These are phyloP conservation scores for Andricus grossulariae DNA, from an alignment of 1,140 invertebrate genomes.

Conservation along the genomic window DNA sequence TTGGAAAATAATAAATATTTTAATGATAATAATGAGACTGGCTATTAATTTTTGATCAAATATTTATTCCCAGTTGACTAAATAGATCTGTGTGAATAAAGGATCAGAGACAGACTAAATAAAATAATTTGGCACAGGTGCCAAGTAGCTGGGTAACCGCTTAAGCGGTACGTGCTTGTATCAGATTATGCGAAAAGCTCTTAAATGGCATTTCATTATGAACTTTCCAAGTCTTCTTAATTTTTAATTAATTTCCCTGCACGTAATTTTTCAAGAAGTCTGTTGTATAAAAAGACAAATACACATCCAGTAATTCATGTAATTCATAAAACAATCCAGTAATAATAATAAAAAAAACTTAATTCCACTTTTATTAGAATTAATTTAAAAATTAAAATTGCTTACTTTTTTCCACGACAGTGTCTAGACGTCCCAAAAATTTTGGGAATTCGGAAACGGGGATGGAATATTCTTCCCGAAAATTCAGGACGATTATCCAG, in stretches of 20 bases:
- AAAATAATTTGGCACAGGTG: conserved; percentile 49
- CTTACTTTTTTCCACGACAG: no score
- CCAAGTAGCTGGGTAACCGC: conserved; percentile 40
- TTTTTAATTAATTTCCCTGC: neutral
- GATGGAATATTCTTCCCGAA: no score
- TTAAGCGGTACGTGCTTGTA: conserved; percentile 13
- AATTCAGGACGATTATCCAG: no score
- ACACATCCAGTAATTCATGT: no score
- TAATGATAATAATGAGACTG: no score
- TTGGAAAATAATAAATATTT: no score
- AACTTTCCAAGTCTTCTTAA: neutral
- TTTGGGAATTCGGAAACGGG: no score
- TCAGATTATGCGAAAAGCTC: conserved; percentile 20
- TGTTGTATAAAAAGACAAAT: neutral
- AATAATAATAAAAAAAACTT: no score
- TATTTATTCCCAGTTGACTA: neutral
- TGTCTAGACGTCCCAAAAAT: no score
- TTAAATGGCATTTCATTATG: conserved; percentile 20
- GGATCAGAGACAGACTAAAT: conserved; percentile 33
- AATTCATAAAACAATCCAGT: no score
- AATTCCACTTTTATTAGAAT: no score
- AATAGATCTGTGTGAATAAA: neutral
- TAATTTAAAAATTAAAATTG: no score
- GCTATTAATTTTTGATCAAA: neutral
- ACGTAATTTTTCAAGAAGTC: neutral